Evolutionary conservation across 2,797 vertebrate genomes (phyloP).

Genomic region (Taeniopygia guttata): DNA sequence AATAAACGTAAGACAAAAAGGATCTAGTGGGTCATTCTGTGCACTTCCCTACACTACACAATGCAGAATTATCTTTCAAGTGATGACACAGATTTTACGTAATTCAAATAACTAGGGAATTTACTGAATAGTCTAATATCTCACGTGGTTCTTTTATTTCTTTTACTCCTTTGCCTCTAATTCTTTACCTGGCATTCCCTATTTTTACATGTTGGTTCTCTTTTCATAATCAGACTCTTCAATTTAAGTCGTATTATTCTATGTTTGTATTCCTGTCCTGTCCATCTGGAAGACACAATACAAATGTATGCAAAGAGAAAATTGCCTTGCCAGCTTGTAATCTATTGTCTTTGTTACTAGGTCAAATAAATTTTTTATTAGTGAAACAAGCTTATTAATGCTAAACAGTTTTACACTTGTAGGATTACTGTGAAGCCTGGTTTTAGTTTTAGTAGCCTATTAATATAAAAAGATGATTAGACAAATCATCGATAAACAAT

Average conservation of each 20-base stretch:
- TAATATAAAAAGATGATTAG: not conserved
- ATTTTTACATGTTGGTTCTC: not conserved
- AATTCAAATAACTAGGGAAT: not conserved
- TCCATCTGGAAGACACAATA: not conserved
- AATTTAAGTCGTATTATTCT: not conserved
- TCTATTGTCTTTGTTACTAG: not conserved
- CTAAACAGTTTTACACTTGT: not conserved
- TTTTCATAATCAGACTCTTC: not conserved
- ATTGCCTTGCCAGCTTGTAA: not conserved
- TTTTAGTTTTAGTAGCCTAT: not conserved
- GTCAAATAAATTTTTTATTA: constrained; percentile 1
- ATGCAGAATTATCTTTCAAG: not conserved
- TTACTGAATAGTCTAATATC: not conserved
- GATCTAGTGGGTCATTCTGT: not conserved
- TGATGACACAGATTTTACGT: not conserved
- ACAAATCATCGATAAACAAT: not conserved
- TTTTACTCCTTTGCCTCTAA: not conserved
- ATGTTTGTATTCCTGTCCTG: not conserved
- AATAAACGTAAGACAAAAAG: not conserved
- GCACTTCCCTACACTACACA: not conserved
- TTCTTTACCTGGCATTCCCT: not conserved
- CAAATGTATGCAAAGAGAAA: not conserved
- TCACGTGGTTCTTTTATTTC: not conserved
- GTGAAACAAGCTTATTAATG: constrained; percentile 13
- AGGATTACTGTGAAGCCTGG: not conserved